Evolutionary conservation across 2,888 invertebrate species (phyloP).

Genomic region (Drosophila austrosaltans): DNA sequence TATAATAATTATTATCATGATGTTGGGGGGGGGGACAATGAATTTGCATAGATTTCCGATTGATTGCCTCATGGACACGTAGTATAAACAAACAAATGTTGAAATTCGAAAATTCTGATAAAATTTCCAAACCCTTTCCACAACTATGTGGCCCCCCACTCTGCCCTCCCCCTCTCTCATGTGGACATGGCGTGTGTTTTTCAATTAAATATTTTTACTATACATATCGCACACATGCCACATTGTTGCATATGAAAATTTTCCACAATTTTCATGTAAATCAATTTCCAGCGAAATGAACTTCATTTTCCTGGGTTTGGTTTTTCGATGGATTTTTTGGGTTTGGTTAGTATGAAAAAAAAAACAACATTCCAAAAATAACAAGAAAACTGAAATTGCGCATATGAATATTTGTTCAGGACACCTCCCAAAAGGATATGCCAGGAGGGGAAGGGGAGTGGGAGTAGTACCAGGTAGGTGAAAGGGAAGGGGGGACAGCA

Average conservation of each 20-base stretch:
- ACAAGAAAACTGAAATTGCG: constrained; percentile 57
- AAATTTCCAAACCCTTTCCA: constrained; percentile 14
- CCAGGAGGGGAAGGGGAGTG: constrained; percentile 17
- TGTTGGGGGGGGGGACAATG: constrained; percentile 34
- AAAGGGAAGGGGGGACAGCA: not conserved
- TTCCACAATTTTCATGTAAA: constrained; percentile 69
- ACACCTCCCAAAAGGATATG: constrained; percentile 11
- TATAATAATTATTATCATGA: constrained; percentile 45
- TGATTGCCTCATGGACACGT: constrained; percentile 40
- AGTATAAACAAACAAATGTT: constrained; percentile 54
- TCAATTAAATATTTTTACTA: constrained; percentile 74
- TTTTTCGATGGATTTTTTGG: constrained; percentile 11
- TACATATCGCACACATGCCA: constrained; percentile 43
- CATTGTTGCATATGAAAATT: constrained; percentile 37
- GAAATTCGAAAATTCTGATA: constrained; percentile 34
- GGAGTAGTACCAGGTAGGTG: too few relatives aligned
- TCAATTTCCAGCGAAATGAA: constrained; percentile 71
- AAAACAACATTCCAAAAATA: constrained; percentile 33
- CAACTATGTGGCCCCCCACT: not conserved
- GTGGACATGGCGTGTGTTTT: constrained; percentile 57
- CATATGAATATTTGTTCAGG: constrained; percentile 74
- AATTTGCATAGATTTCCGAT: constrained; percentile 67
- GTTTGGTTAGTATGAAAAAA: constrained; percentile 31
- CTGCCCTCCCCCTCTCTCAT: not conserved
- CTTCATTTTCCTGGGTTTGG: constrained; percentile 56